A percentile compares a stretch with the other conserved stretches of the same genome.
phyloP scores from a whole-genome alignment of 2,888 invertebrate species.

The Caenorhabditis japonica region DNA sequence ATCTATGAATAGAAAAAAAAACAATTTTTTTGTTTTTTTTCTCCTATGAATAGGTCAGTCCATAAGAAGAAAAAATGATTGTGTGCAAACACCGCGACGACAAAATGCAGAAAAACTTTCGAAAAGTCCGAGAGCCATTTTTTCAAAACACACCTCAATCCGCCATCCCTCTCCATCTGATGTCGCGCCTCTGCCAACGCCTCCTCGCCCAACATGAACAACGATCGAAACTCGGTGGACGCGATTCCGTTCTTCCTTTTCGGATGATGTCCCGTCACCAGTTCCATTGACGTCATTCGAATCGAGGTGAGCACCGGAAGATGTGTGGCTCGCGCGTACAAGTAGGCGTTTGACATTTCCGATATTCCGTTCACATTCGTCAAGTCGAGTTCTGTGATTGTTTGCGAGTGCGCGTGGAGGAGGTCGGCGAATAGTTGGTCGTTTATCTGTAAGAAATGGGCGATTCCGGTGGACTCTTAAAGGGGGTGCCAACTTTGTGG shows the following conservation, averaged over 20 bases:
- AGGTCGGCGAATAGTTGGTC: slow-evolving; percentile 58
- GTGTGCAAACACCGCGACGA: too few relatives aligned
- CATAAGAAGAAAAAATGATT: too few relatives aligned
- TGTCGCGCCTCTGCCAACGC: slow-evolving; percentile 53
- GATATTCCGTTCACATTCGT: slow-evolving; percentile 57
- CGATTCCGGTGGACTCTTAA: background rate
- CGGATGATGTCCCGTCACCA: slow-evolving; percentile 52
- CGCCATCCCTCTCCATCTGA: slow-evolving; percentile 27
- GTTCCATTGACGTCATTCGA: slow-evolving; percentile 61
- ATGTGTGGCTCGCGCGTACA: slow-evolving; percentile 47
- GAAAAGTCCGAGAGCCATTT: too few relatives aligned
- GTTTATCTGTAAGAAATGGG: slow-evolving; percentile 33
- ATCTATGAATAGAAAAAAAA: too few relatives aligned
- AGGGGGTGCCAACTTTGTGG: too few relatives aligned
- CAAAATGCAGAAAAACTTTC: too few relatives aligned
- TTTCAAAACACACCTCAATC: background rate
- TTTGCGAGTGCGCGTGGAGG: slow-evolving; percentile 54
- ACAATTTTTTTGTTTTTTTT: too few relatives aligned
- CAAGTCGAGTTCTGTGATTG: slow-evolving; percentile 56
- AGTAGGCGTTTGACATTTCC: slow-evolving; percentile 51
- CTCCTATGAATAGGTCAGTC: too few relatives aligned
- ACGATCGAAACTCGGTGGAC: slow-evolving; percentile 46
- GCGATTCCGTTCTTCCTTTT: slow-evolving; percentile 62
- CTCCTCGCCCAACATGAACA: slow-evolving; percentile 65
- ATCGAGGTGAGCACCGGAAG: slow-evolving; percentile 54